These are phyloP conservation scores for Cotesia glomerata DNA, from an alignment of 1,140 invertebrate species.

Conservation along the genomic window DNA sequence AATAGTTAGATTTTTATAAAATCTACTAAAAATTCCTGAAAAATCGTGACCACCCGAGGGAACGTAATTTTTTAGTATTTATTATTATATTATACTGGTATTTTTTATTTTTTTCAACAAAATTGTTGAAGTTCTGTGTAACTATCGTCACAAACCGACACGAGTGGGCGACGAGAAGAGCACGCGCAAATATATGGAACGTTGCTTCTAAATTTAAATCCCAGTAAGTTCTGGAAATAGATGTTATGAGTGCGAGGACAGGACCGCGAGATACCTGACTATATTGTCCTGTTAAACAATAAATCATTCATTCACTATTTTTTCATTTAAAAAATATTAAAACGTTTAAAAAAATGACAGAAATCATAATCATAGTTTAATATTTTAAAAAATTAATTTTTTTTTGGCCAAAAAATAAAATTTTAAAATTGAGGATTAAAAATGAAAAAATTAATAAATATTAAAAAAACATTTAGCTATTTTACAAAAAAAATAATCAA, in stretches of 20 bases:
- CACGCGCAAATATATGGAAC: slow-evolving; percentile 61
- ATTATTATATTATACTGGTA: too few relatives aligned
- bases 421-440: too few relatives aligned
- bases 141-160: slow-evolving; percentile 7
- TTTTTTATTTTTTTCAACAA: slow-evolving; percentile 14
- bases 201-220: slow-evolving; percentile 60
- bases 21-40: too few relatives aligned
- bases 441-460: too few relatives aligned
- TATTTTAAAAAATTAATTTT: too few relatives aligned
- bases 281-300: slow-evolving; percentile 36
- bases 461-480: too few relatives aligned
- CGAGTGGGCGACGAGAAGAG: slow-evolving; percentile 54
- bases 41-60: too few relatives aligned
- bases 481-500: slow-evolving; percentile 46
- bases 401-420: too few relatives aligned
- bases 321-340: background rate
- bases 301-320: too few relatives aligned
- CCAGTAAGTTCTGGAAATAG: slow-evolving; percentile 63
- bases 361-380: too few relatives aligned
- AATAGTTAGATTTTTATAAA: too few relatives aligned
- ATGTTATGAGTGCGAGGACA: slow-evolving; percentile 65
- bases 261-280: slow-evolving; percentile 58
- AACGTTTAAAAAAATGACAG: background rate
- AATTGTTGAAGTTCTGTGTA: background rate
- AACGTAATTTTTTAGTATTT: too few relatives aligned